Conservation (phyloP, 2,113 vertebrate genomes). For the Cervus canadensis region DNA sequence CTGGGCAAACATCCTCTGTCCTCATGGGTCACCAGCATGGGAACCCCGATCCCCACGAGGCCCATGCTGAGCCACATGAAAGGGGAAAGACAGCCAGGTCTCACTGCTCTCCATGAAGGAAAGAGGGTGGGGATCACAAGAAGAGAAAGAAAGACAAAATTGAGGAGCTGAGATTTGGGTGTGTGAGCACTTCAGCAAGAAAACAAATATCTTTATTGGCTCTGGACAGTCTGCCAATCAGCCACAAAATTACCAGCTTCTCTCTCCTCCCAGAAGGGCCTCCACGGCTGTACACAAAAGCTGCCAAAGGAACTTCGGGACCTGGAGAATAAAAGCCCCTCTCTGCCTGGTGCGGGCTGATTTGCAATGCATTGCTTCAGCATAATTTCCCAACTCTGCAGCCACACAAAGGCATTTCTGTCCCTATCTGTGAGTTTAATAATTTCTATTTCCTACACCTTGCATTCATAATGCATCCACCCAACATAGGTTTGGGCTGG, state of each 20-base stretch:
- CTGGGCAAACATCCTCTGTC: neutral
- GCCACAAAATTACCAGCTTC: constrained; percentile 80
- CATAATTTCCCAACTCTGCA: constrained; percentile 80
- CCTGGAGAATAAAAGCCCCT: constrained; percentile 75
- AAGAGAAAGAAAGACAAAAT: constrained; percentile 39
- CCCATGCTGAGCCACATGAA: neutral
- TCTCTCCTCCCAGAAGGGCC: constrained; percentile 79
- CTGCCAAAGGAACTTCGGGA: constrained; percentile 72
- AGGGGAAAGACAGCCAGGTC: constrained; percentile 50
- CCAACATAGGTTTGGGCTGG: neutral
- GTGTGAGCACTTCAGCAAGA: constrained; percentile 74
- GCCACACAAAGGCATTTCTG: constrained; percentile 80
- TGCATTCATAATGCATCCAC: constrained; percentile 72
- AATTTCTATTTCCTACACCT: constrained; percentile 77
- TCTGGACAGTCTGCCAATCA: constrained; percentile 83
- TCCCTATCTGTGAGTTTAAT: constrained; percentile 78
- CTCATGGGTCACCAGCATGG: neutral
- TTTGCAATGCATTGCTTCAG: constrained; percentile 83
- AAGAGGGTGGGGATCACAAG: constrained; percentile 40
- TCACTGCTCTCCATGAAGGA: constrained; percentile 73
- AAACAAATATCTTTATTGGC: constrained; percentile 81
- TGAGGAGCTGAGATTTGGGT: constrained; percentile 65
- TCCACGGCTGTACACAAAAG: constrained; percentile 79
- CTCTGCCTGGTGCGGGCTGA: constrained; percentile 73
- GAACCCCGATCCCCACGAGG: neutral